Percentiles rank a stretch among this genome's conserved stretches.
Evolutionary conservation across 2,888 invertebrate species (phyloP).

Genomic region (Heteropelma amictum): DNA sequence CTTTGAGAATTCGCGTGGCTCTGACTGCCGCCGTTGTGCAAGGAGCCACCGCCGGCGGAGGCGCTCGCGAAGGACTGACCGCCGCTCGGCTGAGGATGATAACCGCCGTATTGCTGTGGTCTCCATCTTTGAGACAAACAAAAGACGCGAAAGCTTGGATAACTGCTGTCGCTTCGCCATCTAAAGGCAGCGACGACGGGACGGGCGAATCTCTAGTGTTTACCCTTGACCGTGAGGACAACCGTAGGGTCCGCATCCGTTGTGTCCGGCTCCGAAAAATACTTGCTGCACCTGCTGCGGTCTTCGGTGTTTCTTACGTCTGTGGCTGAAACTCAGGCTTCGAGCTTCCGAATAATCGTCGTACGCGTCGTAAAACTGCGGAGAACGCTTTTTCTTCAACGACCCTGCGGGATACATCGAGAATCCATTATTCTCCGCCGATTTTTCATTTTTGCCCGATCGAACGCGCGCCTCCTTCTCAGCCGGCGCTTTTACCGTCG

Average conservation of each 20-base stretch:
- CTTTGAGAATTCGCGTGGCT: constrained; percentile 68
- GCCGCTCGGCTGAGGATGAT: constrained; percentile 54
- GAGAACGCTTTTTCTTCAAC: constrained; percentile 12
- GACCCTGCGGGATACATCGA: not conserved
- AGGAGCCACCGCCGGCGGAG: constrained; percentile 61
- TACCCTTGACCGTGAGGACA: constrained; percentile 56
- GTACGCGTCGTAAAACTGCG: constrained; percentile 14
- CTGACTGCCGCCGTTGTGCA: constrained; percentile 52
- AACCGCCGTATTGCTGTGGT: constrained; percentile 47
- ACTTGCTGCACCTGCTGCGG: no score
- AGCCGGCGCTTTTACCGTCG: not conserved
- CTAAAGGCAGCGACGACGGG: not conserved
- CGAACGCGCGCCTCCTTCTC: not conserved
- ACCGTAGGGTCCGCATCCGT: constrained; percentile 57
- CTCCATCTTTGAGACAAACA: constrained; percentile 41
- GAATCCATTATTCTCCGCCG: not conserved
- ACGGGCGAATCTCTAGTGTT: constrained; percentile 31
- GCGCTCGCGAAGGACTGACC: constrained; percentile 66
- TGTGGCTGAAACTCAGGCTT: constrained; percentile 51
- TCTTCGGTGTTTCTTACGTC: constrained; percentile 48
- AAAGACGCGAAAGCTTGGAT: not conserved
- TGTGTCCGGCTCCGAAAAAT: constrained; percentile 46
- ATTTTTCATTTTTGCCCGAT: not conserved
- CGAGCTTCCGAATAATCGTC: constrained; percentile 60
- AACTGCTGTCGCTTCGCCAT: no score